Conservation (phyloP, 2,113 vertebrate species). For the Etheostoma spectabile region DNA sequence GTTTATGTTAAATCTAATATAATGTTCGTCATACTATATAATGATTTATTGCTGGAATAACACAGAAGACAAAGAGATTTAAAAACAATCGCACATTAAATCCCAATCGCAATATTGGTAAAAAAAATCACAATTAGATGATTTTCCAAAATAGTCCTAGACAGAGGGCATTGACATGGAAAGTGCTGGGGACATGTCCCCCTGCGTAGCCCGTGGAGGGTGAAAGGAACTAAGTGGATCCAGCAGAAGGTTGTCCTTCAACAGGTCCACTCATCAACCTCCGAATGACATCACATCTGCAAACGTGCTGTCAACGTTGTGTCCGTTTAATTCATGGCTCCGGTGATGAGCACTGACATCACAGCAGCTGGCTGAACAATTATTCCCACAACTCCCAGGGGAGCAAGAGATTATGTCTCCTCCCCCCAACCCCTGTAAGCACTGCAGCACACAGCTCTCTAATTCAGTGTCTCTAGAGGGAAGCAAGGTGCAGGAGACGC, state of each 20-base stretch:
- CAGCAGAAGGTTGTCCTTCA: neutral
- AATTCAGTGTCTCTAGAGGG: conserved; percentile 55
- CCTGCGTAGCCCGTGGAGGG: neutral
- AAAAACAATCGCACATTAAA: no score
- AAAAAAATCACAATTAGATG: no score
- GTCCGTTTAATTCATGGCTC: conserved; percentile 38
- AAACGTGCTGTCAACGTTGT: conserved; percentile 19
- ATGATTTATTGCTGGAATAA: no score
- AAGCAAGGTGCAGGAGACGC: conserved; percentile 5
- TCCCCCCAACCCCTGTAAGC: conserved; percentile 18
- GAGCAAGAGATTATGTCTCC: conserved; percentile 36
- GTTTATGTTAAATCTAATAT: no score
- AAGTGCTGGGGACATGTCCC: no score
- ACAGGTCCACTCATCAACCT: conserved; percentile 2
- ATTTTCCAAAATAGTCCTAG: no score
- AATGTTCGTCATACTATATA: no score
- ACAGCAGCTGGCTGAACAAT: conserved; percentile 67
- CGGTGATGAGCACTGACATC: conserved; percentile 45
- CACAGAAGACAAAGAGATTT: no score
- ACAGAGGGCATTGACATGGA: no score
- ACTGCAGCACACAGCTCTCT: conserved; percentile 25
- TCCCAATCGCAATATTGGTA: no score
- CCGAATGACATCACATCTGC: neutral
- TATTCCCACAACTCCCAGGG: conserved; percentile 40
- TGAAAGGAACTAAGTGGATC: neutral